Conservation (phyloP, 1,140 invertebrate genomes). For the Ceratoteleas bidentatus region DNA sequence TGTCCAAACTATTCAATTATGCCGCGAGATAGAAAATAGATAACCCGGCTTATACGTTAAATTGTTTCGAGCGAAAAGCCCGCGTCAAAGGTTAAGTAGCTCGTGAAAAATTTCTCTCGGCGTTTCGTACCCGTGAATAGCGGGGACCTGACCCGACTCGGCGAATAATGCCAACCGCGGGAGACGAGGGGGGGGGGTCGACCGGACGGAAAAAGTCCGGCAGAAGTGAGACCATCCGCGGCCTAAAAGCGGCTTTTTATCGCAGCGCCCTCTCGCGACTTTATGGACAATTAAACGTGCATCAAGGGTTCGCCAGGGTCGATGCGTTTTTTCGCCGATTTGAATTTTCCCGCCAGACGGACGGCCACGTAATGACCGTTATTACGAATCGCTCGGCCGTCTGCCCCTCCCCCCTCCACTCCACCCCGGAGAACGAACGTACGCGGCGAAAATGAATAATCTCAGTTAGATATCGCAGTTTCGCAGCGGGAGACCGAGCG, state of each 20-base stretch:
- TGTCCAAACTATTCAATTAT: slow-evolving; percentile 34
- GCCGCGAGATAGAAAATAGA: slow-evolving; percentile 49
- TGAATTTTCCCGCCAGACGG: slow-evolving; percentile 13
- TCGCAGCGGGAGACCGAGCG: slow-evolving; percentile 34
- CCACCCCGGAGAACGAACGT: slow-evolving; percentile 7
- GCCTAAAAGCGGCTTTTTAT: slow-evolving; percentile 46
- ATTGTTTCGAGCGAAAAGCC: slow-evolving; percentile 54
- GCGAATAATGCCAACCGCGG: slow-evolving; percentile 53
- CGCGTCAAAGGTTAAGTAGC: slow-evolving; percentile 54
- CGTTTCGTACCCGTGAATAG: slow-evolving; percentile 48
- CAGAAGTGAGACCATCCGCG: slow-evolving; percentile 42
- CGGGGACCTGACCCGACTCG: slow-evolving; percentile 51
- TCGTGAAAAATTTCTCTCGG: slow-evolving; percentile 54
- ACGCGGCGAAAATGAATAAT: slow-evolving; percentile 41
- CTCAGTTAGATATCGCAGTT: slow-evolving; percentile 39
- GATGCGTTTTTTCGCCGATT: slow-evolving; percentile 15
- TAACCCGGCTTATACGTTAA: slow-evolving; percentile 52
- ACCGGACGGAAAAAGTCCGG: slow-evolving; percentile 45
- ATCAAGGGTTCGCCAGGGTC: too few species aligned
- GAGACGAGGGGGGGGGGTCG: too few species aligned
- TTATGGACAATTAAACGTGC: slow-evolving; percentile 12
- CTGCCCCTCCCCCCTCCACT: too few species aligned
- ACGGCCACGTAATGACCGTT: slow-evolving; percentile 33
- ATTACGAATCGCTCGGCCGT: slow-evolving; percentile 41
- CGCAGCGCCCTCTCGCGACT: slow-evolving; percentile 5